Base-by-base conservation (phyloP, 2,888 invertebrate genomes). In the Ptychoptera contaminata region DNA sequence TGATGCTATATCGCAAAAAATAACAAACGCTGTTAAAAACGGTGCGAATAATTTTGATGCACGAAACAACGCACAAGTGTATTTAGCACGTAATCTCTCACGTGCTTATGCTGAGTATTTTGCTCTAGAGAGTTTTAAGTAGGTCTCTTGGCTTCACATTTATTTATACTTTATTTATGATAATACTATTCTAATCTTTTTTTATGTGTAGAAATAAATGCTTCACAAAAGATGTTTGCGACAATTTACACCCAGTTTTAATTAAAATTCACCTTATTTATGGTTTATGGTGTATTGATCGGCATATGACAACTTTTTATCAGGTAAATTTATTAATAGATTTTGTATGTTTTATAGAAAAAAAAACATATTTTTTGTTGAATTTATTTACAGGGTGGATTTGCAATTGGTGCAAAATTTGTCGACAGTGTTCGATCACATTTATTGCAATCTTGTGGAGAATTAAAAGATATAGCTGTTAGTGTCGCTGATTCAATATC, bases 401-500 rank as follows among this genome's bases (percentile, higher is more conserved):
- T 62, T 74, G 71, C 72, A 1, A 52, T 56, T 3, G 76, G 74
- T 0, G 65, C 69, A 0, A 56, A 59, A 1, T 69, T 80, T 52
- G 74, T 79, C 0, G 62, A 71, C 40, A 56, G 78, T 40, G 63
- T 91, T 23, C 72, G 83, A 39, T 72, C 74, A 15, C 76, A 77
- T 2, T 71, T 90, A 15, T 58, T 87, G 50, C 67, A 72, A 41
- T 63, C 82, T 49, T 91, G 90, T 58, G 60, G 58, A 0, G 69
- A 72, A 12, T 55, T 91, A n/a, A 84, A 83, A 63, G 70, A 74
- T 9, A 82, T 88, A 35, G 72, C 82, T 1, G 77, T 92, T 1
- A 67, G 77, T 2, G 72, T 92, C 2, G 84, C 81, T 2, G 93
- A 94, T 61, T 82, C 82, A 29, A 69, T 93, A 23, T 84, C 92